Percentiles rank a stretch among this genome's conserved stretches.
Conservation (phyloP, 2,888 invertebrate species). For the Thecocarcelia acutangulata region DNA sequence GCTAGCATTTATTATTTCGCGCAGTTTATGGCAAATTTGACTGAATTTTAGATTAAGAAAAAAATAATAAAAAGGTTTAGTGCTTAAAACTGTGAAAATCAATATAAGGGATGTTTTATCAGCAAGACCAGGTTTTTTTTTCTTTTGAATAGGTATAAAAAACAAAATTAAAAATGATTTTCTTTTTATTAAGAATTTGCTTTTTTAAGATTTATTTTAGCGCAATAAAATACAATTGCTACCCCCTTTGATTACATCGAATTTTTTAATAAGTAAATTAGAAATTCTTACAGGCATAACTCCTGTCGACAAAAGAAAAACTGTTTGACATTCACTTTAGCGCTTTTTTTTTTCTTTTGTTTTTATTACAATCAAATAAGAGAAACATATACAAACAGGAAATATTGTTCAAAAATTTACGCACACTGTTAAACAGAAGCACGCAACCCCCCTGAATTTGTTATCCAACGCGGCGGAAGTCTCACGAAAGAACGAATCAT, state of each 20-base stretch:
- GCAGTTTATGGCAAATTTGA: too few species aligned
- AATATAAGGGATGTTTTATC: too few species aligned
- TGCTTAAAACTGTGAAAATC: too few species aligned
- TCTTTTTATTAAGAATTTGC: too few species aligned
- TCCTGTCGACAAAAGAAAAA: constrained; percentile 22
- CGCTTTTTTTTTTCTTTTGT: not conserved
- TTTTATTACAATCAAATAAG: not conserved
- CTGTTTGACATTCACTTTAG: constrained; percentile 8
- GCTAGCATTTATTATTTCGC: too few species aligned
- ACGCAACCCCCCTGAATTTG: not conserved
- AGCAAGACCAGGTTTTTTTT: too few species aligned
- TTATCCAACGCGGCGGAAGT: constrained; percentile 12
- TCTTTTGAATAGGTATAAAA: too few species aligned
- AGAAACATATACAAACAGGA: constrained; percentile 22
- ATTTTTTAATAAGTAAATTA: constrained; percentile 26
- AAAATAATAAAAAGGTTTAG: too few species aligned
- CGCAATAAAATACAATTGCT: too few species aligned
- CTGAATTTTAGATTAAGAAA: too few species aligned
- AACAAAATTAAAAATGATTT: too few species aligned
- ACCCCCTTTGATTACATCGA: not conserved
- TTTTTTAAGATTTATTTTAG: not conserved
- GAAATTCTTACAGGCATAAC: constrained; percentile 33
- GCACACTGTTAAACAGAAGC: not conserved
- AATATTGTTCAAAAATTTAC: constrained; percentile 14
- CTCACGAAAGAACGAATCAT: constrained; percentile 50